Evolutionary conservation across 2,797 vertebrate species (phyloP), one percentile per base, ranked within the genome.

Genomic region (Pipistrellus pipistrellus): DNA sequence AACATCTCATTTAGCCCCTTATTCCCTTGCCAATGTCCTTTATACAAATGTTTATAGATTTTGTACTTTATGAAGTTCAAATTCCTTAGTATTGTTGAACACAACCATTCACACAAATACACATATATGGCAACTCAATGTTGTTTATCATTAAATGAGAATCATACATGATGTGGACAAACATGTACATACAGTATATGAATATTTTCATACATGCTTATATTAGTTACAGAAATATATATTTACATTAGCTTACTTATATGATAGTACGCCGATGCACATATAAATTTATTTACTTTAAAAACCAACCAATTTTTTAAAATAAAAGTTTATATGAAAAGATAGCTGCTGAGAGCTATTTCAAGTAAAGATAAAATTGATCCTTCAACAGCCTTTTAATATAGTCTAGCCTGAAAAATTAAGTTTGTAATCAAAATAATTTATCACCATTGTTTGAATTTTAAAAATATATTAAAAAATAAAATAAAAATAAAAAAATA

Each of bases 351-450:
- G 72, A 90, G 64, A 82, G 21, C 15, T 59, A 27, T 44, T 95
- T 84, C 35, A 91, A 30, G 46, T 91, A 85, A 94, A 93, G 46
- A 51, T 17, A 80, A 85, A 96, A 83, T 11, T 59, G 55, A 91
- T 76, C 38, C 73, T 93, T 95, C 30, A 85, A 82, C 2, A 59
- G 78, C 27, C 51, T 82, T 85, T 85, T 62, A 62, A 94, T 95
- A 93, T 87, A 89, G 93, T 76, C 53, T 80, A 92, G 75, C 17
- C 35, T 62, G 27, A 93, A 91, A 90, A 90, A 69, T 62, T 94
- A 51, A 91, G 38, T 75, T 69, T 85, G 21, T 46, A 88, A 93
- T 17, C 78, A 20, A 92, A 97, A 83, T 90, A 88, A 91, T 35
- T 91, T 78, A 85, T 23, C 71, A 62, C 25, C 18, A 83, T 35